A percentile compares a stretch with the other conserved stretches of the same genome.
Evolutionary conservation across 2,888 invertebrate species (phyloP).

Genomic region (Plebejus anna): DNA sequence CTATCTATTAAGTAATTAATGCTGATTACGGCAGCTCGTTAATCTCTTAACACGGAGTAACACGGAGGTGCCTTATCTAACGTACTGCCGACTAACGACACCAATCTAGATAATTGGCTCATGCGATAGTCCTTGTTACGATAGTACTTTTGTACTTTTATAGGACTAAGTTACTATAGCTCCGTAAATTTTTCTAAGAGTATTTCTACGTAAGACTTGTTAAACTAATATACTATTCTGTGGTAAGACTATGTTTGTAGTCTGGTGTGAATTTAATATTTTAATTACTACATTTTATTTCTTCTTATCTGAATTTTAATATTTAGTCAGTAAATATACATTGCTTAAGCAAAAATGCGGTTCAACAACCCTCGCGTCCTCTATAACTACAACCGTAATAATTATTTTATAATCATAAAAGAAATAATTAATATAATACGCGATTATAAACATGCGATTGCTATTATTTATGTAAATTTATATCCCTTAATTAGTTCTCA

Average conservation of each 20-base stretch:
- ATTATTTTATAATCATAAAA: constrained; percentile 1
- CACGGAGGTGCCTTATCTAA: neutral
- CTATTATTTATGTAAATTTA: neutral
- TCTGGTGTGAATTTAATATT: neutral
- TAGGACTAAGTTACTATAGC: neutral
- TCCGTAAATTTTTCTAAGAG: too few species aligned
- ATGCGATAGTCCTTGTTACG: neutral
- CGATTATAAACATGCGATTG: constrained; percentile 10
- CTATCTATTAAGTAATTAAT: constrained; percentile 22
- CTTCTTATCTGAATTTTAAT: neutral
- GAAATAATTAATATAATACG: constrained; percentile 3
- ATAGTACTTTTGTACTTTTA: neutral
- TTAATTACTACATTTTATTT: neutral
- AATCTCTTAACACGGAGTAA: constrained; percentile 2
- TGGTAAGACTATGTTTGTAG: neutral
- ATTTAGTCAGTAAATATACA: neutral
- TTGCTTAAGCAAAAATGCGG: constrained; percentile 12
- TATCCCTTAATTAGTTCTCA: constrained; percentile 4
- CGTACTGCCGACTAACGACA: neutral
- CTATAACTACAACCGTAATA: constrained; percentile 10
- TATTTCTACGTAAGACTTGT: too few species aligned
- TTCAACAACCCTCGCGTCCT: constrained; percentile 13
- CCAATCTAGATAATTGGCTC: constrained; percentile 18
- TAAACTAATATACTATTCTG: too few species aligned
- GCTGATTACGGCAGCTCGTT: constrained; percentile 10